These are phyloP conservation scores for Ostrea denselamellosa DNA, from an alignment of 1,140 invertebrate genomes.

Conservation along the genomic window DNA sequence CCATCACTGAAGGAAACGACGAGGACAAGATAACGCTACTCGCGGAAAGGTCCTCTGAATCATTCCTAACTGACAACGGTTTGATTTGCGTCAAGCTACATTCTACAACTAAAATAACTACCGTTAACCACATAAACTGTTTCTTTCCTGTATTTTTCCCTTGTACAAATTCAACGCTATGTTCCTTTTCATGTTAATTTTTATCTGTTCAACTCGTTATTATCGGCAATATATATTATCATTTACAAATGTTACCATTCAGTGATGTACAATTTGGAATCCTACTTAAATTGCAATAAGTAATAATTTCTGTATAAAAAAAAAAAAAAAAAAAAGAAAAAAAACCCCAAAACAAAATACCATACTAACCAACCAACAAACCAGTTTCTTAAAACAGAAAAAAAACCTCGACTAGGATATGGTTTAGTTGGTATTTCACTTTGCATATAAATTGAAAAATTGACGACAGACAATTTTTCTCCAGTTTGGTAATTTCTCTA, in stretches of 20 bases:
- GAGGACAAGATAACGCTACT: conserved; percentile 23
- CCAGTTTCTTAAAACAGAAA: neutral
- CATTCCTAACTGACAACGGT: neutral
- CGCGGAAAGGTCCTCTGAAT: neutral
- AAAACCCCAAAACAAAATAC: too few relatives aligned
- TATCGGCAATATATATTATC: neutral
- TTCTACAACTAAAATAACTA: neutral
- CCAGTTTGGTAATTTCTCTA: neutral
- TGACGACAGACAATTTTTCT: neutral
- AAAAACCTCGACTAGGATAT: neutral
- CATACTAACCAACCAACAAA: neutral
- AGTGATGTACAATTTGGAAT: neutral
- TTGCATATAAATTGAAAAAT: conserved; percentile 14
- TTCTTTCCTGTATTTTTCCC: neutral
- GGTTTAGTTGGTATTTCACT: neutral
- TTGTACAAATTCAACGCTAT: neutral
- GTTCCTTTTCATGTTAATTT: neutral
- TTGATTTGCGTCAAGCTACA: neutral
- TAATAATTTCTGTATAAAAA: too few relatives aligned
- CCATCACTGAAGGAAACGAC: neutral
- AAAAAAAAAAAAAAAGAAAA: too few relatives aligned
- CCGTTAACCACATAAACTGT: neutral
- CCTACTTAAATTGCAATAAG: too few relatives aligned
- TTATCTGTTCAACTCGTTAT: neutral
- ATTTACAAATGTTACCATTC: neutral